These are phyloP conservation scores for Pyrrhia umbra DNA, from an alignment of 2,888 invertebrate species.

Conservation along the genomic window DNA sequence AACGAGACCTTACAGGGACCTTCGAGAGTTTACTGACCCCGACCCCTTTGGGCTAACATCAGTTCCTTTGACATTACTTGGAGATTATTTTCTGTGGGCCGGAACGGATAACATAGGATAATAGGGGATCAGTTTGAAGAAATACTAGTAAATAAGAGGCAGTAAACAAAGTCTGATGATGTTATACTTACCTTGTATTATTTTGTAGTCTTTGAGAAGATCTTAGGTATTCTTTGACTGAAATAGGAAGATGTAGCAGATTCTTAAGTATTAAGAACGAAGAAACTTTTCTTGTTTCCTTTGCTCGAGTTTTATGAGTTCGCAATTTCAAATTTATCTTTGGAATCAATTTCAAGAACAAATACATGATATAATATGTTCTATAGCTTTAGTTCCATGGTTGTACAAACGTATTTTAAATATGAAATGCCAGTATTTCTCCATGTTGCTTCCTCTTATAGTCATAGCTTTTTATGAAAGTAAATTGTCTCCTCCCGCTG, in stretches of 20 bases:
- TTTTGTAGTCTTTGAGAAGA: slow-evolving; percentile 20
- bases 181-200: slow-evolving; percentile 1
- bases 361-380: background rate
- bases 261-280: background rate
- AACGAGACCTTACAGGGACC: slow-evolving; percentile 72
- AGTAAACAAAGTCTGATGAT: slow-evolving; percentile 34
- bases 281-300: slow-evolving; percentile 39
- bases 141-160: slow-evolving; percentile 30
- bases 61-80: slow-evolving; percentile 56
- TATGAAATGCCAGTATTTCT: too few species aligned
- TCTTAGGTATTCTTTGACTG: background rate
- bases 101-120: slow-evolving; percentile 38
- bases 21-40: slow-evolving; percentile 74
- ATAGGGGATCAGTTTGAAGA: slow-evolving; percentile 27
- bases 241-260: background rate
- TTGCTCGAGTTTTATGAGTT: slow-evolving; percentile 9
- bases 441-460: background rate
- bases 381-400: background rate
- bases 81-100: slow-evolving; percentile 53
- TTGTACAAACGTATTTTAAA: background rate
- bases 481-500: too few species aligned
- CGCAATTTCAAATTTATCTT: slow-evolving; percentile 20
- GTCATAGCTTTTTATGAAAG: too few species aligned
- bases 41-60: slow-evolving; percentile 59
- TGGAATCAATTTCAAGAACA: background rate